Evolutionary conservation across 1,140 invertebrate species (phyloP), one percentile per base, ranked within the genome.

Genomic region (Heliothis virescens): DNA sequence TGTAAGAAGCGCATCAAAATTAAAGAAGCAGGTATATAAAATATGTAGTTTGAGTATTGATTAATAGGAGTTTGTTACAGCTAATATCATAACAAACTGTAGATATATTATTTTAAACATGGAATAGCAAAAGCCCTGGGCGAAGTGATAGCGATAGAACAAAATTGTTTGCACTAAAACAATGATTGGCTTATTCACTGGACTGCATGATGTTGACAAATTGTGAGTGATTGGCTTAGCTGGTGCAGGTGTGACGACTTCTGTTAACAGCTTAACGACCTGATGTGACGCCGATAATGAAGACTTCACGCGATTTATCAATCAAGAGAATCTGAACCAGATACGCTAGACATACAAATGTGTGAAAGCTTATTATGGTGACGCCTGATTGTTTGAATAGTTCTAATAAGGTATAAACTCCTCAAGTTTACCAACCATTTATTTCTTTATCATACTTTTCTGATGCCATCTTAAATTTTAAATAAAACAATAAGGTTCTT

Each of bases 261-360:
- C 15, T 11, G 52, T n/a, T 21, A n/a, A n/a, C n/a, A 34, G 15
- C 10, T 4, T 29, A 55, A 55, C 18, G n/a, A 52, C 34, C 16
- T 12, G 52, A 53, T n/a, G 52, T n/a, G 2, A 29, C 67, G 16
- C 34, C 41, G 72, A 60, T 59, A 74, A 48, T 7, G 21, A 73
- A 3, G 52, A 15, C 15, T 16, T 57, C 72, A 60, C 5, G 0
- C 26, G 41, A 47, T 59, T 74, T 60, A 74, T 74, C 72, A 74
- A 41, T 26, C 29, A 18, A 0, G 60, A 15, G 34, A 60, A 74
- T 57, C 18, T 74, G 57, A 2, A 11, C 16, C 26, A 73, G 50
- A 41, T 57, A 73, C 18, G 11, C 10, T 9, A 29, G 1, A 13
- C 52, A 57, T 4, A 72, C 9, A n/a, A 52, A 69, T 41, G 50